A percentile compares a stretch with the other conserved stretches of the same genome.
These are phyloP conservation scores for Cynopterus brachyotis DNA, from an alignment of 2,113 vertebrate species.

Conservation along the genomic window DNA sequence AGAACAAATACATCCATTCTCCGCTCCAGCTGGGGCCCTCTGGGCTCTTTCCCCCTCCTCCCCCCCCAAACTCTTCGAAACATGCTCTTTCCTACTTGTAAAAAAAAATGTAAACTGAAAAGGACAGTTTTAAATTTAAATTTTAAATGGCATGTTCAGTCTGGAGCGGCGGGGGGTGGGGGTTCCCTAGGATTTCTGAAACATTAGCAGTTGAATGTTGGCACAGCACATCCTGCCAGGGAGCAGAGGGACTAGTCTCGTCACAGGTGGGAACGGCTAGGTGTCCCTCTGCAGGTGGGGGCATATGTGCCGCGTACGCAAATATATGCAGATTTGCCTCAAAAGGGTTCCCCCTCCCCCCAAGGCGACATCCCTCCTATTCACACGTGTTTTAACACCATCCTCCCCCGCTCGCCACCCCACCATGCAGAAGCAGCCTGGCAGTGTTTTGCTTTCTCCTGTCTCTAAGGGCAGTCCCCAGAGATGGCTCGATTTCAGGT, in stretches of 20 bases:
- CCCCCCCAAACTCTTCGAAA: not conserved
- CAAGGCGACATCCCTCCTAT: not conserved
- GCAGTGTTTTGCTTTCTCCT: not conserved
- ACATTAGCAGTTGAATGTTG: not conserved
- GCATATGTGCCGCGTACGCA: not conserved
- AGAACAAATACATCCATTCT: not conserved
- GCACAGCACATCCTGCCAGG: not conserved
- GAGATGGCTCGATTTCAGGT: not conserved
- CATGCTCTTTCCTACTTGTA: not conserved
- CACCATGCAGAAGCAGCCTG: not conserved
- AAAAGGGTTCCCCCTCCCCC: too few species aligned
- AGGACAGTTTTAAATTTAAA: not conserved
- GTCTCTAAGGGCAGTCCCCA: not conserved
- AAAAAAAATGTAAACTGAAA: not conserved
- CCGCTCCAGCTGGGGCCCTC: not conserved
- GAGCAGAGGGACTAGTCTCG: not conserved
- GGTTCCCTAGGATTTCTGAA: not conserved
- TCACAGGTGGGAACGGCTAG: not conserved
- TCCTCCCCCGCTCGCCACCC: rapidly evolving
- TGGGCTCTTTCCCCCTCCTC: not conserved
- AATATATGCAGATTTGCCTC: not conserved
- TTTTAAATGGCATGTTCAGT: not conserved
- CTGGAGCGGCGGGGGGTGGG: not conserved
- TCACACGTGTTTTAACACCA: not conserved
- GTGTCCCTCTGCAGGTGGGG: not conserved